Base-by-base conservation (phyloP, 2,888 invertebrate species). In the Drosophila merina region DNA sequence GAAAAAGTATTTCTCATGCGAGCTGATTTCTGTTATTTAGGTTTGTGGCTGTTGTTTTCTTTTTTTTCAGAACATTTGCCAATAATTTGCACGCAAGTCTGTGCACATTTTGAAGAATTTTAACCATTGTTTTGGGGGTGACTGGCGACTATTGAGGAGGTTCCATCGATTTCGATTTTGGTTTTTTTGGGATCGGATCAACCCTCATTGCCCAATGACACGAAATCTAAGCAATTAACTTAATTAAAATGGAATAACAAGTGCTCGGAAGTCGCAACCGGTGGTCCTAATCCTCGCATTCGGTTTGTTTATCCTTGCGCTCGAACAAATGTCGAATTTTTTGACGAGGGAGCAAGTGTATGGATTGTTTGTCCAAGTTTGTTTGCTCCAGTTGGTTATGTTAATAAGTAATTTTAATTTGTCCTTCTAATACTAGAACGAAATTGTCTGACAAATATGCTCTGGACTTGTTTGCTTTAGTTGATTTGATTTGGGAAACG, bases 241-340 rank as follows among this genome's bases (percentile, higher is more conserved):
- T 90, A 91, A 91, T 91, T 91, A 90, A 91, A 90, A 85, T 77
- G 82, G 76, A 89, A 89, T 90, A 90, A 90, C 90, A 90, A 88
- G 80, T 88, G 85, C 77, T 88, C 75, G 56, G 62, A 70, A 69
- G 69, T 71, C 66, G 71, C 64, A 50, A 67, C 62, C 66, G 30
- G 62, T 71, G 52, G 60, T 52, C 49, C 52, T 68, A 69, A 74
- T 67, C 50, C 57, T 45, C n/a, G 45, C 26, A 4, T 12, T 9
- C 55, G 38, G 20, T 36, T 14, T 83, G 72, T 85, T 84, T 87
- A 72, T 69, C 71, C 74, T 80, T 80, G 76, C 74, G 73, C 76
- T 82, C 57, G 59, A 82, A 77, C 82, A 82, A 82, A 82, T 82
- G 82, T 83, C 84, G 69, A 73, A 76, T 57, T 86, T 82, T 83